Conservation (phyloP, 2,888 invertebrate genomes). For the Ariolimax columbianus region DNA sequence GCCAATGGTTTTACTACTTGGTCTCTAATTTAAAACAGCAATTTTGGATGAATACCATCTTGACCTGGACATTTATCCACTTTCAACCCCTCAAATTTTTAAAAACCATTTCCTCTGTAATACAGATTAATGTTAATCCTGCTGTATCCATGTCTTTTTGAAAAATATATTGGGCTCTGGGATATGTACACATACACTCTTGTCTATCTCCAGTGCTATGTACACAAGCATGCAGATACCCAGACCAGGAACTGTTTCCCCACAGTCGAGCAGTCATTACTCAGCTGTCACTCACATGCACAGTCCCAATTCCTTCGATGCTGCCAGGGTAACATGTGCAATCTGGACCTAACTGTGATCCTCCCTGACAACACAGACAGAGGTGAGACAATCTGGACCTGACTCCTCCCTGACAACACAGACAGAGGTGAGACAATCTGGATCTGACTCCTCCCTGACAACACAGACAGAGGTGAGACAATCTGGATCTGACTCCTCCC, state of each 20-base stretch:
- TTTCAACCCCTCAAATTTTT: too few relatives aligned
- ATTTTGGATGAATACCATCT: too few relatives aligned
- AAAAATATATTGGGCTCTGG: too few relatives aligned
- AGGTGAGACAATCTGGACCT: slow-evolving; percentile 58
- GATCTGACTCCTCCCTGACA: slow-evolving; percentile 43
- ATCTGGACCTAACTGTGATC: slow-evolving; percentile 53
- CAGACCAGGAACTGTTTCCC: slow-evolving; percentile 10
- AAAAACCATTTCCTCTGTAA: too few relatives aligned
- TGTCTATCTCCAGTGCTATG: slow-evolving; percentile 32
- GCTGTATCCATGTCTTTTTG: too few relatives aligned
- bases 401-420: not conserved
- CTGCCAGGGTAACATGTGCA: slow-evolving; percentile 65
- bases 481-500: slow-evolving; percentile 53
- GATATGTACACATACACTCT: not conserved
- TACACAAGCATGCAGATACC: not conserved
- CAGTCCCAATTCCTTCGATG: slow-evolving; percentile 55
- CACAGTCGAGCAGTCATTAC: slow-evolving; percentile 29
- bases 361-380: not conserved
- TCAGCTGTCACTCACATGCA: slow-evolving; percentile 36
- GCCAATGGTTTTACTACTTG: too few relatives aligned
- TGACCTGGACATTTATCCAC: too few relatives aligned
- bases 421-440: slow-evolving; percentile 55
- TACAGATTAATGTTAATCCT: too few relatives aligned
- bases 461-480: slow-evolving; percentile 47
- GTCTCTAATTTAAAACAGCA: too few relatives aligned